Conservation (phyloP, 2,888 invertebrate species). For the Cinara cedri region DNA sequence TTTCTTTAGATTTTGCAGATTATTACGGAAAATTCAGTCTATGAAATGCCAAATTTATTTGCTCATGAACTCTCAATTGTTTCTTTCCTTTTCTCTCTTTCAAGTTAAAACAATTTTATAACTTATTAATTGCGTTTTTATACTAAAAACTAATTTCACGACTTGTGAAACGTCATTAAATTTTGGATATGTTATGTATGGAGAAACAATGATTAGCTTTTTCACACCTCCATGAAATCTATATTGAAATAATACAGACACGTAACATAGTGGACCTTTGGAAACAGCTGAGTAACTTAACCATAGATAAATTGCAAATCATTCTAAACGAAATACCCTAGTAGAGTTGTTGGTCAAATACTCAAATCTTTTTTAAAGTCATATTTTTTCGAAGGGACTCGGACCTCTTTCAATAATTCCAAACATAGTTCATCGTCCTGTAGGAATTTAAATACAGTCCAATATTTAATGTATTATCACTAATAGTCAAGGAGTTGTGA, state of each 20-base stretch:
- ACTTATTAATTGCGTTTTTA: conserved; percentile 9
- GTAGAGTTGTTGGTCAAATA: conserved; percentile 5
- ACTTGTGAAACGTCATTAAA: conserved; percentile 23
- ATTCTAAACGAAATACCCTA: conserved; percentile 2
- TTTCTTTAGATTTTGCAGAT: too few relatives aligned
- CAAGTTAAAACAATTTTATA: not conserved
- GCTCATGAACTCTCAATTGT: conserved; percentile 11
- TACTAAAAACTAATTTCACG: not conserved
- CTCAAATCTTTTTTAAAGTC: too few relatives aligned
- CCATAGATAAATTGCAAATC: conserved; percentile 1
- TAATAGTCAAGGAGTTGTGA: not conserved
- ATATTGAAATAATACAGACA: conserved; percentile 18
- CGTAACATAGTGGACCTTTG: not conserved
- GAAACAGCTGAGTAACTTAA: conserved; percentile 16
- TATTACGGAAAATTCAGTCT: conserved; percentile 22
- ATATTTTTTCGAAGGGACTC: not conserved
- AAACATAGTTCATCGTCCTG: not conserved
- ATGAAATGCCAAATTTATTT: too few relatives aligned
- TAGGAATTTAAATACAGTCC: not conserved
- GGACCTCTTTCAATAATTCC: not conserved
- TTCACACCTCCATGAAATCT: conserved; percentile 7
- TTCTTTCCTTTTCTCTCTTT: conserved; percentile 17
- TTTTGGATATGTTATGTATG: conserved; percentile 11
- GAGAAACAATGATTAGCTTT: conserved; percentile 12
- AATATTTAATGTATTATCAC: not conserved